Base-by-base conservation (phyloP, 2,888 invertebrate genomes). In the Stenchaetothrips biformis region DNA sequence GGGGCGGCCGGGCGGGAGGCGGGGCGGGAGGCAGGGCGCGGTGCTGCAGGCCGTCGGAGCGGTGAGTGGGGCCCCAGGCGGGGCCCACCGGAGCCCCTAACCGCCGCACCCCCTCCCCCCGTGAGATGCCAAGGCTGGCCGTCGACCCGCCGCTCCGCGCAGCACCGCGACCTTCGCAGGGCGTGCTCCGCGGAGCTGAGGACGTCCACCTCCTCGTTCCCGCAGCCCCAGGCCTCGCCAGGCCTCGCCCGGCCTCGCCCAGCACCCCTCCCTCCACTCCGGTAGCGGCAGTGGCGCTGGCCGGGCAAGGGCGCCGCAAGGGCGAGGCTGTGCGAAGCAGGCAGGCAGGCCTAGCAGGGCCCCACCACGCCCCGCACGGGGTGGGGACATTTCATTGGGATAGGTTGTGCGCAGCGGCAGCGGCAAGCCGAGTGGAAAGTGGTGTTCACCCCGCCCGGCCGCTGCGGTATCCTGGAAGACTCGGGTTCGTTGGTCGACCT, bases 211-310 rank as follows among this genome's bases (percentile, higher is more conserved):
- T 9, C 67, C 37, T 37, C 37, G 37, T 37, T 37, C 37, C 37
- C 37, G 37, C 37, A 37, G 37, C 37, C 2, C 37, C 37, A 37
- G 37, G 37, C 37, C 37, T 37, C 1, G 37, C 37, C n/a, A n/a
- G n/a, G n/a, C 21, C 67, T 21, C 21, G 21, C 67, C 67, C n/a
- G n/a, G n/a, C n/a, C n/a, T n/a, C n/a, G n/a, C 37, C 37, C 37
- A 37, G 1, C 37, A 37, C 4, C 37, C 37, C 37, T 37, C 37
- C 37, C 37, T 37, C 37, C 37, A 37, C 37, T 37, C 37, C 67
- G 67, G 67, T 74, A 74, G 67, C 67, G 67, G 67, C 67, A 74
- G 67, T 74, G 67, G 67, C 67, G 25, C 21, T 74, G 67, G 3
- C 21, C 25, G 59, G 25, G 25, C 67, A 74, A 74, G 67, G 67